Evolutionary conservation across 2,888 invertebrate species (phyloP).

Genomic region (Meteorus cinctellus): DNA sequence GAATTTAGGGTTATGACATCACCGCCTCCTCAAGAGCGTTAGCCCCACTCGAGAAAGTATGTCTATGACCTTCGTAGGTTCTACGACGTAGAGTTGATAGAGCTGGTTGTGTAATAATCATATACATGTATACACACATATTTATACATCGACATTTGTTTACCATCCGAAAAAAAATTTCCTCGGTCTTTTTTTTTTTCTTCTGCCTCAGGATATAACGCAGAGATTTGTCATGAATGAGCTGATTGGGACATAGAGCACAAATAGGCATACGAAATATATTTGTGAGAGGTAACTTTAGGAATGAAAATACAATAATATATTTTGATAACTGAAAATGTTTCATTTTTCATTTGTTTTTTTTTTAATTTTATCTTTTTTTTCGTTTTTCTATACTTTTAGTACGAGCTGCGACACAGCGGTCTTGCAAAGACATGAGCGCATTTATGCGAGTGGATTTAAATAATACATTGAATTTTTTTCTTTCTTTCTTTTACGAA

Average conservation of each 20-base stretch:
- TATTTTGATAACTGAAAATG: conserved; percentile 46
- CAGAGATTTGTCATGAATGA: not conserved
- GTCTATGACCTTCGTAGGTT: conserved; percentile 30
- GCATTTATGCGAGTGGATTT: conserved; percentile 25
- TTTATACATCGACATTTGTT: not conserved
- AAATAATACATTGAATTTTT: conserved; percentile 53
- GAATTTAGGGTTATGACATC: conserved; percentile 27
- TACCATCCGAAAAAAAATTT: not conserved
- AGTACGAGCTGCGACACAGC: conserved; percentile 37
- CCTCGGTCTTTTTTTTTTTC: not conserved
- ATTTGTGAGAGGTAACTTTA: not conserved
- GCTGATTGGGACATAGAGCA: not conserved
- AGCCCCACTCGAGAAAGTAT: conserved; percentile 24
- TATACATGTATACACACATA: not conserved
- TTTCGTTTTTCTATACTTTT: conserved; percentile 42
- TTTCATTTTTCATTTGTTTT: conserved; percentile 39
- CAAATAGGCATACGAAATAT: not conserved
- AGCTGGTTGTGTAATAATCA: not conserved
- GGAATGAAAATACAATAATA: conserved; percentile 17
- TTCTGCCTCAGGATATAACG: not conserved
- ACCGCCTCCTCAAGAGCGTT: not conserved
- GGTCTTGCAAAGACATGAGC: not conserved
- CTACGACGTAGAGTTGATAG: conserved; percentile 12
- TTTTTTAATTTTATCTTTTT: conserved; percentile 32
- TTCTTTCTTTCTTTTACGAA: conserved; percentile 45